Base-by-base conservation (phyloP, 2,888 invertebrate genomes). In the Noctua pronuba region DNA sequence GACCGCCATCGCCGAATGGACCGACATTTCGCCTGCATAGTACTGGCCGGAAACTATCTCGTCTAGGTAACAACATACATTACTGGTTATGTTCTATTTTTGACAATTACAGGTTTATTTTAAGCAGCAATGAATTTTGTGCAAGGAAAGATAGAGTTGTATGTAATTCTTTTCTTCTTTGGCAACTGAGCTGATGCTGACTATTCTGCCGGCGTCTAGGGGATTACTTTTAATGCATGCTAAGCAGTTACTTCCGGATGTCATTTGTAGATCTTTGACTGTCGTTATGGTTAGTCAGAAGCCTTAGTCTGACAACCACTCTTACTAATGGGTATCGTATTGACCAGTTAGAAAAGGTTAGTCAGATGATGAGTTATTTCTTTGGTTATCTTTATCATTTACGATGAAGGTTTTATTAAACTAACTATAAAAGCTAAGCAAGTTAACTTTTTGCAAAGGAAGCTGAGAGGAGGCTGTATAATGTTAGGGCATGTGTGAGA, bases 1-100 rank as follows among this genome's bases (percentile, higher is more conserved):
- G 88, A 44, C 74, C 75, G 68, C 38, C 72, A 79, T 73, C 68
- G 71, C 73, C 65, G 66, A 77, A 69, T 88, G 88, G 87, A 88
- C 89, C 86, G 55, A 64, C 75, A 84, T 71, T 66, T 73, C 80
- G 74, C 81, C 73, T 67, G 75, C 70, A 79, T 62, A 58, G 35
- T 31, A 69, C 87, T 67, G 46, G 46, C 73, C 65, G 75, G 38
- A 84, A 84, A 73, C 83, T 71, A 74, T 78, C 62, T 62, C 52
- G 73, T 35, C 66, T 75, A 73, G n/a, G 70, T 41, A 28, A 55
- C 31, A 8, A 64, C 60, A 66, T 70, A 16, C 69, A 73, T 75
- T 70, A 71, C 75, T 18, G 58, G 16, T n/a, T 80, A 60, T 28
- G 28, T 66, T 28, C 11, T 13, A 21, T n/a, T 62, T 65, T 7